Base-by-base conservation (phyloP, 2,113 vertebrate genomes). In the Bettongia penicillata region DNA sequence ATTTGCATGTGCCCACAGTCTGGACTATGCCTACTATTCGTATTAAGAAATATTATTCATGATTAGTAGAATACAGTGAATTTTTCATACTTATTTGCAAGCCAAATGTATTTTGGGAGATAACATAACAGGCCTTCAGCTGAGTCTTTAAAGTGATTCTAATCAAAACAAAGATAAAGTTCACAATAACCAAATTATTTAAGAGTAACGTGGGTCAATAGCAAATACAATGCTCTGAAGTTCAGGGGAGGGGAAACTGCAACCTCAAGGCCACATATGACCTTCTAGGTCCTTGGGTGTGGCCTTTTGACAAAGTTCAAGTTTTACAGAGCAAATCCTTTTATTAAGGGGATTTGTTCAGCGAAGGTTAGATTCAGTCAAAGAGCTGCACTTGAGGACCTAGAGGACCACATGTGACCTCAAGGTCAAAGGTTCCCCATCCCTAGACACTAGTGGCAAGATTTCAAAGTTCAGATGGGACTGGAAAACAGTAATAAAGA, bases 91-190 rank as follows among this genome's bases (percentile, higher is more conserved):
- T 51, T 3, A 3, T 1, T 0, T 51, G 94, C 53, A 89, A 10
- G 31, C 0, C 0, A 48, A n/a, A 22, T 43, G 8, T 25, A 22
- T 0, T 0, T 6, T 2, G 28, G 25, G 19, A 31, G 68, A 19
- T 28, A 23, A 43, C 8, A 26, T 1, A 5, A 5, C 23, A 1
- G 11, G 0, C 53, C 26, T 94, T 89, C 49, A 49, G 31, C 16
- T 6, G n/a, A 37, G 3, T 2, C 6, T 2, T 7, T 37, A 90
- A 93, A 53, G 51, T 8, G 19, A 23, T 43, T 28, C 49, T 55
- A 26, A 24, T 6, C 49, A 50, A 31, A 31, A 77, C 61, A 77
- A 77, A 37, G 57, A 4, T 68, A 28, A 77, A 8, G 61, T n/a
- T 14, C 28, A 68, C 61, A 2, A 77, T 16, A n/a, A 37, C n/a